phyloP scores from a whole-genome alignment of 2,888 invertebrate species.

The Eudemis profundana region DNA sequence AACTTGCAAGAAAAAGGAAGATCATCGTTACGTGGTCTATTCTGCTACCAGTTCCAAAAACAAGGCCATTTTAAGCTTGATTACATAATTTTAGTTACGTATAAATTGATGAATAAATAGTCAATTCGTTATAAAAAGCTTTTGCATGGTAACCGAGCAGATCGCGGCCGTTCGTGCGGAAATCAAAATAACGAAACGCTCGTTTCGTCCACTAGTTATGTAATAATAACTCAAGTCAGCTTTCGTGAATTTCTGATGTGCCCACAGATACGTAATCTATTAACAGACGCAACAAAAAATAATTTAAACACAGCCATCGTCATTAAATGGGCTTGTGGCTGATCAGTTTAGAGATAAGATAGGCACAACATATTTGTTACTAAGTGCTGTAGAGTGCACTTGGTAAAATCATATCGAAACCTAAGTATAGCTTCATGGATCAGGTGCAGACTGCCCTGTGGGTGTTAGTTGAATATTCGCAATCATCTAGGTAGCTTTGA shows the following conservation, averaged over 20 bases:
- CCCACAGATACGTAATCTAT: conserved; percentile 58
- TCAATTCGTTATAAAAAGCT: conserved; percentile 49
- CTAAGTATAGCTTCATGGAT: conserved; percentile 18
- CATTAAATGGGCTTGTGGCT: conserved; percentile 43
- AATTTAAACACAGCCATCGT: conserved; percentile 48
- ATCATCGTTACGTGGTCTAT: too few relatives aligned
- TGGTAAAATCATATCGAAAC: conserved; percentile 16
- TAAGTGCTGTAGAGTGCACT: conserved; percentile 36
- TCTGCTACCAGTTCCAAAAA: background rate
- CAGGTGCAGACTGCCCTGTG: conserved; percentile 45
- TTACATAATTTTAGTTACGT: conserved; percentile 5
- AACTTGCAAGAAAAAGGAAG: too few relatives aligned
- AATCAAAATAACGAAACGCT: conserved; percentile 62
- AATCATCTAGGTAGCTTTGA: too few relatives aligned
- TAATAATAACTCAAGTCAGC: conserved; percentile 50
- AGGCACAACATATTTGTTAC: conserved; percentile 44
- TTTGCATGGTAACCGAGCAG: conserved; percentile 50
- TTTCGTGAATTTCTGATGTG: conserved; percentile 52
- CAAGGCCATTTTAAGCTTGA: background rate
- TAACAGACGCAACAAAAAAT: conserved; percentile 55
- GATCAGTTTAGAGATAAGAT: conserved; percentile 51
- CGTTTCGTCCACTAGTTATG: conserved; percentile 54
- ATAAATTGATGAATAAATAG: conserved; percentile 49
- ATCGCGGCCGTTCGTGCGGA: conserved; percentile 63
- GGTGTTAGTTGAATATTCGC: conserved; percentile 39